Base-by-base conservation (phyloP, 2,797 vertebrate species). In the Poeciliopsis presidionis region DNA sequence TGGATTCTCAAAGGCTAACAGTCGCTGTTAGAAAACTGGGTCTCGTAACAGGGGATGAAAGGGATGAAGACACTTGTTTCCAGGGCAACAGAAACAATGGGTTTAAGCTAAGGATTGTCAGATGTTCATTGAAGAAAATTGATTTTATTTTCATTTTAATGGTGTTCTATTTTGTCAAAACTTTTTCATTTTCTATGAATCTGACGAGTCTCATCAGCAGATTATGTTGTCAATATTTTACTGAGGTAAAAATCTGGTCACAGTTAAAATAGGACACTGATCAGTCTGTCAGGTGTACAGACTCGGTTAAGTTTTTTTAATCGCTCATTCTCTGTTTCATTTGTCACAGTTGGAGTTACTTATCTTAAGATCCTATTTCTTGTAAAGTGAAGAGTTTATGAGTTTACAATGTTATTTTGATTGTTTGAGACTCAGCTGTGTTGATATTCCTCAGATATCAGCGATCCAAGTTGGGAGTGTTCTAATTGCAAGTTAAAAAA, bases 31-130 rank as follows among this genome's bases (percentile, higher is more conserved):
- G 84, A n/a, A 86, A 90, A 91, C 78, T 91, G 81, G 85, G 80
- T 85, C 79, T 81, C 55, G 67, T 65, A 41, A 67, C 36, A 41
- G 33, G 63, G 63, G 63, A 67, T 67, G 36, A 86, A 81, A 77
- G 89, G 83, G 87, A 90, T 70, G 28, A 77, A 86, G 67, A 67
- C 82, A 83, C 72, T 83, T 84, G 91, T 94, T 93, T 93, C 93
- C 88, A 89, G 79, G 90, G 89, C 87, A 94, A 90, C 91, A 18
- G 7, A 67, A 12, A 67, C 63, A 41, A 41, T 39, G 63, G 18
- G 20, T 22, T 41, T 67, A 22, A 71, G 83, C 67, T 81, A 82
- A 84, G 73, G 81, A 77, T 41, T 74, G 73, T 81, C 25, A 81
- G 78, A 83, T 80, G n/a, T 72, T 75, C 25, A 74, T 71, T 53